Conservation (phyloP, 2,113 vertebrate genomes). For the Hippopotamus amphibius region DNA sequence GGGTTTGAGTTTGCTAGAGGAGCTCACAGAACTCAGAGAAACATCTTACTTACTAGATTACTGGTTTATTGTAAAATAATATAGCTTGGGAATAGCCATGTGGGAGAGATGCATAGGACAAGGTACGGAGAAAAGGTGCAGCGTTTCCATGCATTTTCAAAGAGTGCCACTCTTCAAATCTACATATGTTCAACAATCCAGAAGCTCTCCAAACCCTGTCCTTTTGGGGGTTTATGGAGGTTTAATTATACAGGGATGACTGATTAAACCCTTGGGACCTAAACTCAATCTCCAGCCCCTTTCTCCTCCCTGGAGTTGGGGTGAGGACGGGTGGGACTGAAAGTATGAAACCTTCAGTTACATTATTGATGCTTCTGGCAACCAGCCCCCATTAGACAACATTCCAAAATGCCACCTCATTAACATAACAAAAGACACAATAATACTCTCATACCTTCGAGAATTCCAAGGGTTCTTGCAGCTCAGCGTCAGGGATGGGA, state of each 20-base stretch:
- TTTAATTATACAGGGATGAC: not conserved
- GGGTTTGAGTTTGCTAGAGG: not conserved
- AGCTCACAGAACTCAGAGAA: not conserved
- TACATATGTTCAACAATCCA: not conserved
- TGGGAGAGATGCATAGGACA: not conserved
- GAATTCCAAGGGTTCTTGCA: not conserved
- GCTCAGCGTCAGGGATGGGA: not conserved
- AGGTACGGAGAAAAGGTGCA: not conserved
- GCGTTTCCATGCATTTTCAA: too few species aligned
- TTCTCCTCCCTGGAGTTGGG: not conserved
- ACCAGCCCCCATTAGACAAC: not conserved
- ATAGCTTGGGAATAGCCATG: not conserved
- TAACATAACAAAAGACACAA: not conserved
- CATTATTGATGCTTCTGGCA: not conserved
- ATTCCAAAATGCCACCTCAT: not conserved
- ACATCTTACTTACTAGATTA: not conserved
- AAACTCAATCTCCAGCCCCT: not conserved
- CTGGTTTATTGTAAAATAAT: not conserved
- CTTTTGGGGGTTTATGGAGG: not conserved
- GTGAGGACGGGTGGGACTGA: not conserved
- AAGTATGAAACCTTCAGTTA: not conserved
- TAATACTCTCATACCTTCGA: not conserved
- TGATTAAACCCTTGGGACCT: not conserved
- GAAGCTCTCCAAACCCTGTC: not conserved
- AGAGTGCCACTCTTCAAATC: not conserved